Base-by-base conservation (phyloP, 23 tunicate genomes). In the Halocynthia roretzi region DNA sequence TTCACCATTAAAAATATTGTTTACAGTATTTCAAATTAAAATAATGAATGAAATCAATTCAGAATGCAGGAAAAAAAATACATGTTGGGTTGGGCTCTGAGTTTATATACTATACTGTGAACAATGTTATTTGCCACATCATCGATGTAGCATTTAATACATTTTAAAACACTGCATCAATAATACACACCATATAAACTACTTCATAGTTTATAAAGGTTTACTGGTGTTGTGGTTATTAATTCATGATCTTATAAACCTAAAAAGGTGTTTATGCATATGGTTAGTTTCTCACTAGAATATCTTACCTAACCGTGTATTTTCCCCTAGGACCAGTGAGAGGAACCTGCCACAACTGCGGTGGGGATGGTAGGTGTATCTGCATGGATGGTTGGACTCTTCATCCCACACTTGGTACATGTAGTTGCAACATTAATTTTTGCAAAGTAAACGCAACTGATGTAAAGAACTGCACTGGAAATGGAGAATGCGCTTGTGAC, bases 271-370 rank as follows among this genome's bases (percentile, higher is more conserved):
- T n/a, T n/a, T n/a, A n/a, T n/a, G n/a, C n/a, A n/a, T n/a, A n/a
- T n/a, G n/a, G n/a, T n/a, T n/a, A n/a, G n/a, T n/a, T n/a, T n/a
- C n/a, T n/a, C n/a, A n/a, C n/a, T n/a, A n/a, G n/a, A n/a, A n/a
- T n/a, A n/a, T n/a, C n/a, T n/a, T n/a, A n/a, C n/a, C n/a, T n/a
- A n/a, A n/a, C n/a, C n/a, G n/a, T n/a, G 12, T 10, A 10, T 9
- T 10, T 31, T n/a, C 18, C 19, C 51, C 44, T 62, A 77, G 81
- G 81, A 61, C 12, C 51, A 9, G 71, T 23, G 8, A 76, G 50
- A 75, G 87, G 95, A 31, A 74, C 63, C 52, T 88, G 95, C 53
- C 68, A 72, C 52, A 88, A 83, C 77, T 88, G 95, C 70, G 57
- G 73, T 60, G 72, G 62, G 10, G 72, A 78, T 11, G 68, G 66